Evolutionary conservation across 2,888 invertebrate species (phyloP), one percentile per base, ranked within the genome.

Genomic region (Malthinus flaveolus): DNA sequence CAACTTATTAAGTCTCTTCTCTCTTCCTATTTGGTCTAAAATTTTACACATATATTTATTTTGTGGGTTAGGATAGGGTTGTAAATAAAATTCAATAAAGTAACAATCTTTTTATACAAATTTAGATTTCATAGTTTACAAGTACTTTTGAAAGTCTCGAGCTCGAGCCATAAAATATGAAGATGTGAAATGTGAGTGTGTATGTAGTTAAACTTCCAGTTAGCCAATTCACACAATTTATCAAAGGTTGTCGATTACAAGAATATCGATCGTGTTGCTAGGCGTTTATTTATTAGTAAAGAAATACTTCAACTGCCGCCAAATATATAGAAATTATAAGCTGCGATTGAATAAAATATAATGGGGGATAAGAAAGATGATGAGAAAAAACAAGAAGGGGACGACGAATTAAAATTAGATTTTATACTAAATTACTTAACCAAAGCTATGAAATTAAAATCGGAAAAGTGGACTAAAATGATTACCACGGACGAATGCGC

Each of bases 401-500:
- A 82, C 1, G 80, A 82, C 47, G 95, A 95, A 79, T 79, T 82
- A 49, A 85, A 95, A 15, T 79, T 94, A 59, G 89, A 91, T 66
- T 94, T 90, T 76, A 83, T 97, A 53, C 85, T 88, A 51, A 87
- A 88, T 72, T 93, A 88, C 74, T 78, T 92, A 35, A 77, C 85
- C 15, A 87, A 85, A 73, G 83, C 90, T 7, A 84, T 93, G 67
- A 89, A 89, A 73, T 80, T 93, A 62, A 96, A 95, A 79, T 79
- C 85, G 55, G 96, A 96, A 63, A 92, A 90, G 83, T 97, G 95
- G 93, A 75, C 81, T 47, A 95, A 93, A 79, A 89, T 95, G 85
- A 87, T 93, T 64, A 80, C 82, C 37, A 81, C 77, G 49, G 86
- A 88, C 45, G 90, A 91, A 61, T 86, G 84, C 68, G 85, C 84